phyloP scores from a whole-genome alignment of 2,888 invertebrate genomes.

The Thelaira solivaga region DNA sequence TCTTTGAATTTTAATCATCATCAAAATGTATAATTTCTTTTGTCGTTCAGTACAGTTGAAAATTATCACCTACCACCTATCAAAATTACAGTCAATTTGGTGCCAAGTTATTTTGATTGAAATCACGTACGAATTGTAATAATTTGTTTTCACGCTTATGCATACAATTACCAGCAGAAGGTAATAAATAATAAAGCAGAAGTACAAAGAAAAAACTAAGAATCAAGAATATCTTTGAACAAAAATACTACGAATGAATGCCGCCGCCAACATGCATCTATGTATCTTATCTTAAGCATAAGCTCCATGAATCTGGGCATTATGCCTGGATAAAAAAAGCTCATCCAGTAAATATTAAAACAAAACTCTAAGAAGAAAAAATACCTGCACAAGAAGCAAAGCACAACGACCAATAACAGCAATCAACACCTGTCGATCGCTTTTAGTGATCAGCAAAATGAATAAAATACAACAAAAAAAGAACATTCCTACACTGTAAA shows the following conservation, averaged over 20 bases:
- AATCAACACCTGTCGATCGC: slow-evolving; percentile 74
- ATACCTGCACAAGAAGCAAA: slow-evolving; percentile 28
- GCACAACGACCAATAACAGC: slow-evolving; percentile 63
- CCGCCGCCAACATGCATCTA: slow-evolving; percentile 50
- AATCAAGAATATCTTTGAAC: slow-evolving; percentile 12
- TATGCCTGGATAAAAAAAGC: slow-evolving; percentile 58
- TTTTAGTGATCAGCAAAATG: slow-evolving; percentile 42
- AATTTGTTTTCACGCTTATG: slow-evolving; percentile 74
- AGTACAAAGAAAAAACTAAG: background rate
- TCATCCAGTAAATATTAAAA: slow-evolving; percentile 46
- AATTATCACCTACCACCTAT: slow-evolving; percentile 61
- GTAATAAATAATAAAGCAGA: slow-evolving; percentile 53
- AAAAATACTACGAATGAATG: slow-evolving; percentile 23
- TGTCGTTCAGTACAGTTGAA: slow-evolving; percentile 48
- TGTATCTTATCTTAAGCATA: slow-evolving; percentile 33
- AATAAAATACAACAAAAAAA: slow-evolving; percentile 1
- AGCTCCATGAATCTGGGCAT: slow-evolving; percentile 48
- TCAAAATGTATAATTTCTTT: slow-evolving; percentile 8
- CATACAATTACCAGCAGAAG: slow-evolving; percentile 58
- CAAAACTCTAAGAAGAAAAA: background rate
- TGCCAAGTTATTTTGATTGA: slow-evolving; percentile 67
- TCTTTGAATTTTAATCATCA: slow-evolving; percentile 29
- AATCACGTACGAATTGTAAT: slow-evolving; percentile 75
- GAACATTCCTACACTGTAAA: slow-evolving; percentile 11
- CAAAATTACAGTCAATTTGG: slow-evolving; percentile 57